Conservation (phyloP, 2,888 invertebrate species). For the Metellina segmentata region DNA sequence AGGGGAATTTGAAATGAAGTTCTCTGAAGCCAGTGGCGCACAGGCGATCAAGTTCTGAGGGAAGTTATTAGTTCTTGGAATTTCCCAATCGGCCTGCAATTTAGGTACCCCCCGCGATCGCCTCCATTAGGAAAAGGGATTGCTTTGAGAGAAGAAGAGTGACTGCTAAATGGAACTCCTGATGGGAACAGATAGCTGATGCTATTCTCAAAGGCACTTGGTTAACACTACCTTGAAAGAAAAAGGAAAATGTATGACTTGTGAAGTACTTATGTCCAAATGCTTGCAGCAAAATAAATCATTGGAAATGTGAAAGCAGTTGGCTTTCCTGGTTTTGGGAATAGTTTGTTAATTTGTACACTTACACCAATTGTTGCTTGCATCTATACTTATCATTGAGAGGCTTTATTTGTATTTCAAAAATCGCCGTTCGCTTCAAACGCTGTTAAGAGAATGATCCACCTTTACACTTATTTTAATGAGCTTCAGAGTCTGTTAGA, state of each 20-base stretch:
- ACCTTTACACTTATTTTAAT: too few relatives aligned
- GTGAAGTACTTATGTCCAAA: not conserved
- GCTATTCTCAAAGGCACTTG: not conserved
- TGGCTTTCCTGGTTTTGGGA: not conserved
- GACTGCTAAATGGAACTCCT: not conserved
- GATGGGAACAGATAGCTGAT: not conserved
- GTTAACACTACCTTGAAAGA: not conserved
- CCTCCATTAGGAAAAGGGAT: constrained; percentile 14
- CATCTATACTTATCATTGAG: too few relatives aligned
- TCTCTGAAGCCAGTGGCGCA: not conserved
- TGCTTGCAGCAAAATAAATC: not conserved
- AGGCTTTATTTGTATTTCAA: too few relatives aligned
- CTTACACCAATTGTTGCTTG: too few relatives aligned
- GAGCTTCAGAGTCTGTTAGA: too few relatives aligned
- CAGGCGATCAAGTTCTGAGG: not conserved
- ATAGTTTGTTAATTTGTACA: too few relatives aligned
- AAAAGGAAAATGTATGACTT: not conserved
- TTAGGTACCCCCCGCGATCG: not conserved
- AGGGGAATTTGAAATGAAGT: constrained; percentile 15
- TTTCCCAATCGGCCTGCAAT: constrained; percentile 14
- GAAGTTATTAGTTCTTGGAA: constrained; percentile 12
- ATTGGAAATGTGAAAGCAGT: not conserved
- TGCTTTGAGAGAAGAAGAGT: constrained; percentile 4
- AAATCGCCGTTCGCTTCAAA: too few relatives aligned
- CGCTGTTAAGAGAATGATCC: too few relatives aligned